Evolutionary conservation across 2,888 invertebrate species (phyloP).

Genomic region (Lathronympha strigana): DNA sequence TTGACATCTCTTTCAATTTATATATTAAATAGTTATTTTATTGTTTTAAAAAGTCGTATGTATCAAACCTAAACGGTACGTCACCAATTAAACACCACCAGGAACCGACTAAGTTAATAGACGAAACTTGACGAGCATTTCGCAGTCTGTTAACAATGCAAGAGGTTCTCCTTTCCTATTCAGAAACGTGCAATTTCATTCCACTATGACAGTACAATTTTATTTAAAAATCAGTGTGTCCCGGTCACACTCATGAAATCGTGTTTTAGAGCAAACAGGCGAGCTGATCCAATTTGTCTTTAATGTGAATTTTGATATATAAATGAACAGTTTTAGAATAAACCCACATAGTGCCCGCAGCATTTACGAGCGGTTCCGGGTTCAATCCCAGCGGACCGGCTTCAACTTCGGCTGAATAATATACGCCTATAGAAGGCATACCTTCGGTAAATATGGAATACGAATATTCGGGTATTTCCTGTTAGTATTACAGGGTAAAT

Average conservation of each 20-base stretch:
- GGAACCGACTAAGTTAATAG: not conserved
- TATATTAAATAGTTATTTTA: no score
- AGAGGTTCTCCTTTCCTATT: not conserved
- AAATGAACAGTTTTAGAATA: not conserved
- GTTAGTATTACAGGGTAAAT: not conserved
- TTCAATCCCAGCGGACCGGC: not conserved
- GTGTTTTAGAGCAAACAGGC: not conserved
- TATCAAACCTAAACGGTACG: not conserved
- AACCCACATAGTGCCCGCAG: not conserved
- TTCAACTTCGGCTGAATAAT: conserved; percentile 11
- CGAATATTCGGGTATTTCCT: not conserved
- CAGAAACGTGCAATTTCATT: not conserved
- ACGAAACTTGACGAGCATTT: not conserved
- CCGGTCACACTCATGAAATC: not conserved
- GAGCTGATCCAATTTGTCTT: not conserved
- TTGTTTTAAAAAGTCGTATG: no score
- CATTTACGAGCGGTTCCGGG: conserved; percentile 2
- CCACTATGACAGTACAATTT: not conserved
- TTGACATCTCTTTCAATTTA: no score
- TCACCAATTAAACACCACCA: not conserved
- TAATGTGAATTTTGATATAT: not conserved
- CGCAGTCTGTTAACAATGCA: conserved; percentile 16
- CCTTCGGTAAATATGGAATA: not conserved
- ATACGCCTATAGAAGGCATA: conserved; percentile 3
- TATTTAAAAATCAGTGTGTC: not conserved